Evolutionary conservation across 2,113 vertebrate genomes (phyloP), one percentile per base, ranked within the genome.

Genomic region (Typhlomys cinereus): DNA sequence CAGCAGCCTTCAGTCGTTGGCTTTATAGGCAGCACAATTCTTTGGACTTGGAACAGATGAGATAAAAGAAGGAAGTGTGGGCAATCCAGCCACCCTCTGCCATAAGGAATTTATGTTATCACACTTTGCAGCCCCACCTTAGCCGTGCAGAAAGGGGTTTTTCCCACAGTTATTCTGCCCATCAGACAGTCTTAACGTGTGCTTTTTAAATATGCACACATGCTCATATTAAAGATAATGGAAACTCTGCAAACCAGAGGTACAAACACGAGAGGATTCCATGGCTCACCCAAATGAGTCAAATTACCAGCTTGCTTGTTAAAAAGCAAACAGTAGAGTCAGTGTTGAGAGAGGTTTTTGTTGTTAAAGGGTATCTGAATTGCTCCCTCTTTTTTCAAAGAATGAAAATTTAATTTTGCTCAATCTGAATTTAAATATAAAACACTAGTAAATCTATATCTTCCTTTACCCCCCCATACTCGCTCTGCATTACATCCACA

Each of bases 1-100:
- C 39, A n/a, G n/a, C n/a, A n/a, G n/a, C n/a, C n/a, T n/a, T n/a
- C n/a, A 80, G 27, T 39, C 1, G 39, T 21, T 84, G 48, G 44
- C 85, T 95, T 93, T 90, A 88, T 4, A 83, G 75, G 79, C 59
- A 88, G 74, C 54, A 41, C 52, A 83, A 67, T 67, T 79, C 70
- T 94, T 93, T 95, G 92, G 94, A 93, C 94, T 95, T 80, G 62
- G 90, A 95, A 83, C 88, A 92, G 82, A 73, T 36, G 81, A 83
- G 78, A 94, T 90, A 76, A 84, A 69, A 74, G 75, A 27, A 87
- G 66, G 18, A 82, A 66, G 21, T 46, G 2, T 41, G 52, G 76
- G 66, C 75, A 25, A 73, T 57, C 73, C 66, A 79, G 73, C 36
- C 69, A 52, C 1, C 31, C 13, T 5, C n/a, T 39, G 69, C 66